These are phyloP conservation scores for Benitochromis conjunctus DNA, from an alignment of 2,113 vertebrate genomes.

Conservation along the genomic window DNA sequence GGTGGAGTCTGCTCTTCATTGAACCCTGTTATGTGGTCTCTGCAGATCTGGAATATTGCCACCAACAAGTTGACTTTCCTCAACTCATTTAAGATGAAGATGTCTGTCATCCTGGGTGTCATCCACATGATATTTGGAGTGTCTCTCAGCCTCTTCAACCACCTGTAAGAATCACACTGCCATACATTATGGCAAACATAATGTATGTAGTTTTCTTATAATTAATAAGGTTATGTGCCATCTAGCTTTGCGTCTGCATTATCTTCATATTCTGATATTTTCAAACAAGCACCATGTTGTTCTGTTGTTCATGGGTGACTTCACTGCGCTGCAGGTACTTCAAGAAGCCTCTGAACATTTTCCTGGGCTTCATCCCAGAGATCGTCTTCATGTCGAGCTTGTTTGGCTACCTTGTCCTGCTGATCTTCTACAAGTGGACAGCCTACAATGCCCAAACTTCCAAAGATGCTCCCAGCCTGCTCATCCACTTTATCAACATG, in stretches of 20 bases:
- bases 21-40: neutral
- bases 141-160: conserved; percentile 90
- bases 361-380: conserved; percentile 94
- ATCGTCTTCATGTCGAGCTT: conserved; percentile 91
- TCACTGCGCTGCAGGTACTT: conserved; percentile 81
- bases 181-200: neutral
- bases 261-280: neutral
- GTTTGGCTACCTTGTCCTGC: conserved; percentile 92
- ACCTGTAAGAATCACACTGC: conserved; percentile 75
- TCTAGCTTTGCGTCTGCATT: neutral
- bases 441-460: conserved; percentile 85
- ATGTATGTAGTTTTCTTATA: too few species aligned
- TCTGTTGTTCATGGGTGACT: neutral
- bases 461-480: conserved; percentile 88
- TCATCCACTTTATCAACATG: conserved; percentile 99
- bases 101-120: conserved; percentile 94
- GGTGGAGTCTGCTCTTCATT: neutral
- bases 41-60: conserved; percentile 95
- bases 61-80: conserved; percentile 96
- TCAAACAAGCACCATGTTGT: neutral
- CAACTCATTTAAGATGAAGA: conserved; percentile 99
- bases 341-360: conserved; percentile 95
- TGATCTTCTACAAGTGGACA: conserved; percentile 95
- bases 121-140: conserved; percentile 96
- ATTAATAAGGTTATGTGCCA: neutral